Evolutionary conservation across 2,113 vertebrate genomes (phyloP), one percentile per base, ranked within the genome.

Genomic region (Ammospiza caudacuta): DNA sequence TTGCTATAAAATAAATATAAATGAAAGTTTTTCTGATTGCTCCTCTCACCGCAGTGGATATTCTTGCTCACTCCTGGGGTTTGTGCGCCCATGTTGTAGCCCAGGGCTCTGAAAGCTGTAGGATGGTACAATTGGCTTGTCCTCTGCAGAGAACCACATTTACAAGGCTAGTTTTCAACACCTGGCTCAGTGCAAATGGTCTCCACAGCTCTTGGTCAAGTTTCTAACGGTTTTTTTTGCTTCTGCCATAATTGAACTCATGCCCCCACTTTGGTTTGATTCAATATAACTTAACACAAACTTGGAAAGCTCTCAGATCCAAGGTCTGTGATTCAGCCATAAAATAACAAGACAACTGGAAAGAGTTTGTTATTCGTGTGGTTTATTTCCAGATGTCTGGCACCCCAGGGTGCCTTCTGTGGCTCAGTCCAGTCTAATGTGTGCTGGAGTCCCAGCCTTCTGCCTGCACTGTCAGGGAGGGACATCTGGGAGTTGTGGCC

Each of bases 1-100:
- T 68, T 24, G 7, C 43, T 25, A 8, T 27, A 35, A 64, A 79
- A 20, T 35, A 35, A 44, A 39, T 39, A 31, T 3, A 63, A 75
- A 51, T 15, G 9, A 20, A 74, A 44, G 5, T 49, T 55, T 24
- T 44, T 5, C 9, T 41, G 21, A 52, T 46, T 75, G 12, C 11
- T 66, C 13, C 33, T 9, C 12, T 28, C 6, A 44, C 15, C 5
- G 6, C 16, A 39, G 28, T 23, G 51, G 5, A 49, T 75, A 35
- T 64, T 75, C 10, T 75, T 75, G 15, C 51, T 43, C 27, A 15
- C 5, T 28, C 5, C 5, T 58, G 14, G 16, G 3, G 3, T 80
- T 64, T 11, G 2, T 10, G 1, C 3, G 13, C 7, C 9, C 6
- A 1, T 2, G 0, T 15, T 64, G 69, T 20, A 75, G 29, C 29